Base-by-base conservation (phyloP, 2,113 vertebrate genomes). In the Cynopterus brachyotis region DNA sequence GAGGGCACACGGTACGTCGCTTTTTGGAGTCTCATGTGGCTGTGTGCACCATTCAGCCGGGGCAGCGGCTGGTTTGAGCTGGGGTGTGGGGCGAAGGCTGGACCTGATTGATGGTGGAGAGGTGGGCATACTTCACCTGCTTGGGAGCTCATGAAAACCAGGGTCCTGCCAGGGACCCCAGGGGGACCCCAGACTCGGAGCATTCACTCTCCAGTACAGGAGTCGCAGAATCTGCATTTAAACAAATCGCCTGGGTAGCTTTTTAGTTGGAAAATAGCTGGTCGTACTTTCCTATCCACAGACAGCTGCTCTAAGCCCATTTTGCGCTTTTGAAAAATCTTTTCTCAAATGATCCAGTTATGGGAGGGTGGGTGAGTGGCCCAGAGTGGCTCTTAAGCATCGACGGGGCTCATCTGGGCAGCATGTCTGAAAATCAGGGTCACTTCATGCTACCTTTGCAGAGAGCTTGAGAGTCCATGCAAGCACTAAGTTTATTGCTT, bases 331-430 rank as follows among this genome's bases (percentile, higher is more conserved):
- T 22, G 60, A 40, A 60, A 57, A 57, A 26, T 76, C 40, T 91
- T 50, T 32, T 16, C 28, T 60, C 40, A 32, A 1, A 6, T 47
- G 24, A 66, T 16, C 22, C n/a, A 32, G 30, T 62, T 53, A 0
- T 19, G 37, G 47, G 83, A 45, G 2, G 12, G 35, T 47, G 9
- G 22, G 3, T 59, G 57, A 47, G 13, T 19, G 15, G 47, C 80
- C 28, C 32, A 53, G 81, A 62, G 28, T 1, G 0, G 24, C 37
- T 70, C 53, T 37, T 67, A 24, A 10, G 32, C 3, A 45, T 72
- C 35, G 1, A 0, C 9, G 45, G 64, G 50, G 30, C 19, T 24
- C 28, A 3, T 7, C 1, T 15, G 2, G 28, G 66, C 1, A 3
- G 22, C 6, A 12, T 0, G 6, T 70, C 84, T 85, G 91, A 55